Conservation (phyloP, 2,888 invertebrate genomes). For the Aleiodes testaceus region DNA sequence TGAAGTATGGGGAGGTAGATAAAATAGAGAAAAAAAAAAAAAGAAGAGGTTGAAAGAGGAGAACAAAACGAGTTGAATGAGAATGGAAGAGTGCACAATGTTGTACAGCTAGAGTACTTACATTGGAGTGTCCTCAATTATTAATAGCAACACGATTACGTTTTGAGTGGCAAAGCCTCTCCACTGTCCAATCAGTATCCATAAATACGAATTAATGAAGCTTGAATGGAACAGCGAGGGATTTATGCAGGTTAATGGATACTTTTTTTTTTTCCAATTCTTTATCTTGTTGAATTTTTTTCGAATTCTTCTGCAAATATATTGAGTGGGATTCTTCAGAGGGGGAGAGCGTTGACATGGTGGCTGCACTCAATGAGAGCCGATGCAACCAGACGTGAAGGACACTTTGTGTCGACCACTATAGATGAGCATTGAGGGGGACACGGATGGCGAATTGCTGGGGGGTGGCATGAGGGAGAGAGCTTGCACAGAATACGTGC, state of each 20-base stretch:
- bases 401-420: slow-evolving; percentile 17
- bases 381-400: slow-evolving; percentile 34
- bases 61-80: neutral
- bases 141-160: slow-evolving; percentile 15
- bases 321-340: too few relatives aligned
- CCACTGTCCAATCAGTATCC: slow-evolving; percentile 11
- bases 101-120: slow-evolving; percentile 1
- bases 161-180: slow-evolving; percentile 1
- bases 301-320: too few relatives aligned
- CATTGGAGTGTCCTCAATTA: slow-evolving; percentile 18
- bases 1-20: neutral
- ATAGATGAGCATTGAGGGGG: slow-evolving; percentile 23
- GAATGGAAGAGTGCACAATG: slow-evolving; percentile 18
- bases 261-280: too few relatives aligned
- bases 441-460: slow-evolving; percentile 7
- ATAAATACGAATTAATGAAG: too few relatives aligned
- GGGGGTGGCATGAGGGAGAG: slow-evolving; percentile 37
- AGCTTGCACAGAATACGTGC: slow-evolving; percentile 57
- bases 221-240: slow-evolving; percentile 18
- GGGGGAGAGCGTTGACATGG: too few relatives aligned
- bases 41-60: slow-evolving; percentile 1
- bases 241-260: neutral
- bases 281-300: neutral
- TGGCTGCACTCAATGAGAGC: slow-evolving; percentile 14
- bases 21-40: neutral